A percentile compares a stretch with the other conserved stretches of the same genome.
phyloP scores from a whole-genome alignment of 2,797 vertebrate genomes.

The Peromyscus melanophrys region DNA sequence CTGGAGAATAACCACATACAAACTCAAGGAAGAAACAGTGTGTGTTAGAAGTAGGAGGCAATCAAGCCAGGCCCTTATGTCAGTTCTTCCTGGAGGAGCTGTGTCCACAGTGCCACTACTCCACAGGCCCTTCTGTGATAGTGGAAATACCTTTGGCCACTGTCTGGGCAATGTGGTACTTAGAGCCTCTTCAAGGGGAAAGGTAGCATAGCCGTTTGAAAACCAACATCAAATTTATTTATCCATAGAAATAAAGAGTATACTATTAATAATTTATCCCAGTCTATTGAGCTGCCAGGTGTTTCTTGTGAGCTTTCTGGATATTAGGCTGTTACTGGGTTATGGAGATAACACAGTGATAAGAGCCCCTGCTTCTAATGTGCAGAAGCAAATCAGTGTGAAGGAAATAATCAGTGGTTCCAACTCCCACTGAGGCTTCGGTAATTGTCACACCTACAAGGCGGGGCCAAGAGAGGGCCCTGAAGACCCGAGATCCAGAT shows the following conservation, averaged over 20 bases:
- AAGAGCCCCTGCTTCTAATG: background rate
- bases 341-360: background rate
- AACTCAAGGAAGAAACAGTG: background rate
- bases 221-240: background rate
- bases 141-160: background rate
- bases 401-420: background rate
- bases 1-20: slow-evolving; percentile 16
- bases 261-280: background rate
- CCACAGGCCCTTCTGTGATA: background rate
- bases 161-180: background rate
- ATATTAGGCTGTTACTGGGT: background rate
- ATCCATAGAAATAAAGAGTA: background rate
- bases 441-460: too few species aligned
- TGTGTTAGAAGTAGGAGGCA: background rate
- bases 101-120: background rate
- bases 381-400: background rate
- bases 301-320: background rate
- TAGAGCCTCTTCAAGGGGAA: background rate
- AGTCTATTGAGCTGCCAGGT: background rate
- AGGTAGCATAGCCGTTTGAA: background rate
- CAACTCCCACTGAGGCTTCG: too few species aligned
- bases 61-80: background rate
- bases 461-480: too few species aligned
- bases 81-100: background rate
- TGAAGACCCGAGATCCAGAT: too few species aligned